These are phyloP conservation scores for Lethocerus indicus DNA, from an alignment of 1,140 invertebrate genomes.

Conservation along the genomic window DNA sequence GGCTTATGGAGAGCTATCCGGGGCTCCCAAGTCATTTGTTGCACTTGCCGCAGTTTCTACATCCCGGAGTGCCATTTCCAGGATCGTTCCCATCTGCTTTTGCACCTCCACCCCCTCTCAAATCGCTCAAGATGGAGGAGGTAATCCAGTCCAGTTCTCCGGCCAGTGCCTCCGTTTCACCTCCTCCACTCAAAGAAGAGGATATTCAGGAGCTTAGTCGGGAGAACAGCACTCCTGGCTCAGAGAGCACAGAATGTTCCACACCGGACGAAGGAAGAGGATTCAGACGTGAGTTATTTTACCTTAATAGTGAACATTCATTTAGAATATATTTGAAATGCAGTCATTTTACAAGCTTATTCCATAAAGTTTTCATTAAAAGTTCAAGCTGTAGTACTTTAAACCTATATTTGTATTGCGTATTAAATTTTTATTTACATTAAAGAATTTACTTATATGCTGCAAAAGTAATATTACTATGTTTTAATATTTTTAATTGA, in stretches of 20 bases:
- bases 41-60: constrained; percentile 32
- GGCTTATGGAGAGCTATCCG: constrained; percentile 34
- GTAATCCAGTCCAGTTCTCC: constrained; percentile 27
- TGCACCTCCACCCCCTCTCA: constrained; percentile 29
- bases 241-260: constrained; percentile 34
- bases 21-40: constrained; percentile 34
- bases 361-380: too few relatives aligned
- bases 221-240: constrained; percentile 32
- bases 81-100: constrained; percentile 32
- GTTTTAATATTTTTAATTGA: too few relatives aligned
- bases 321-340: too few relatives aligned
- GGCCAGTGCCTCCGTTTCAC: constrained; percentile 27
- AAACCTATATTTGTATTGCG: too few relatives aligned
- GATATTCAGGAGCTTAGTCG: constrained; percentile 29
- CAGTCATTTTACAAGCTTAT: too few relatives aligned
- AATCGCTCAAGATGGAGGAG: constrained; percentile 33
- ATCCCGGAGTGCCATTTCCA: constrained; percentile 28
- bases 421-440: too few relatives aligned
- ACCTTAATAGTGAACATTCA: too few relatives aligned
- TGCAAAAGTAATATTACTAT: too few relatives aligned
- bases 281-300: constrained; percentile 34
- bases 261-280: constrained; percentile 34
- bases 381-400: too few relatives aligned
- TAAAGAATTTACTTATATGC: too few relatives aligned
- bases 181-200: constrained; percentile 22